A percentile compares a stretch with the other conserved stretches of the same genome.
Evolutionary conservation across 2,113 vertebrate genomes (phyloP).

Genomic region (Octodon degus): DNA sequence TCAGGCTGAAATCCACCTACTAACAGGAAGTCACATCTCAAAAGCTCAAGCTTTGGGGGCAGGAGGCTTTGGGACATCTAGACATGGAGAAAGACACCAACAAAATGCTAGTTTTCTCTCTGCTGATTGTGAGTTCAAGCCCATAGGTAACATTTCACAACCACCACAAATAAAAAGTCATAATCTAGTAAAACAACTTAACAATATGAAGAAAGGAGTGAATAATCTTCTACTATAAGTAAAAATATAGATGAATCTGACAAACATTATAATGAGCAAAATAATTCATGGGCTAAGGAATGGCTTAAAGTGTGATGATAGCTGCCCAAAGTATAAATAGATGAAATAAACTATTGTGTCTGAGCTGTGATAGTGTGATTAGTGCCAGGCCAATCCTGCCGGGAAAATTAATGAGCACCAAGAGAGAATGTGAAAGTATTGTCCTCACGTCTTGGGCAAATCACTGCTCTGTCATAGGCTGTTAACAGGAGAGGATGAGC

Average conservation of each 20-base stretch:
- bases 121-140: neutral
- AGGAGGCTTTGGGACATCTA: neutral
- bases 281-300: neutral
- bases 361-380: neutral
- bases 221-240: neutral
- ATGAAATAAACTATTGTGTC: neutral
- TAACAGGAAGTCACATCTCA: neutral
- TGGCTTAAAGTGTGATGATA: neutral
- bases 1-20: neutral
- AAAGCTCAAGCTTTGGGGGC: neutral
- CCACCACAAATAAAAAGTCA: neutral
- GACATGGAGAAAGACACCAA: neutral
- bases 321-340: neutral
- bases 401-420: neutral
- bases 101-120: neutral
- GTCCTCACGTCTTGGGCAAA: neutral
- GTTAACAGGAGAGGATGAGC: neutral
- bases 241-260: slow-evolving; percentile 22
- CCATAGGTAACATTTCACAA: neutral
- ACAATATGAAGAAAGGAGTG: neutral
- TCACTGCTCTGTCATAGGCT: neutral
- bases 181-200: neutral
- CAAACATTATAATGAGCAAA: neutral
- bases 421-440: neutral
- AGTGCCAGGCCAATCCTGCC: neutral